Evolutionary conservation across 2,888 invertebrate species (phyloP).

Genomic region (Polyploca ridens): DNA sequence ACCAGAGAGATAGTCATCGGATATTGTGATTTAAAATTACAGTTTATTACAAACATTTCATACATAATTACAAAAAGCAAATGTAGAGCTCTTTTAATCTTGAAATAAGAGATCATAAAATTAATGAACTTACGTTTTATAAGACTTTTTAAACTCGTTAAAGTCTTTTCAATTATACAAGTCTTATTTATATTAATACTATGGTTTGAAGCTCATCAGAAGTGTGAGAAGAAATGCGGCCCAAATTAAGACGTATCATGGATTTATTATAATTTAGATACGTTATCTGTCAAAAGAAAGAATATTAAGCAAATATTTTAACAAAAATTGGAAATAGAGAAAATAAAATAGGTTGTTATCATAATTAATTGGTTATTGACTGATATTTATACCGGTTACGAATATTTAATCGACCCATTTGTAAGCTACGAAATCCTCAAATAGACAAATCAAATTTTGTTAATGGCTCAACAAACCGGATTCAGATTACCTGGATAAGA

Average conservation of each 20-base stretch:
- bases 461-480: slow-evolving; percentile 28
- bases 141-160: neutral
- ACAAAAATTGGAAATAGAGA: slow-evolving; percentile 28
- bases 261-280: slow-evolving; percentile 15
- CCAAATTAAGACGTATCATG: slow-evolving; percentile 33
- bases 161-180: neutral
- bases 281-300: slow-evolving; percentile 24
- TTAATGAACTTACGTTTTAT: too few relatives aligned
- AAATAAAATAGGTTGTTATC: slow-evolving; percentile 44
- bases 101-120: too few relatives aligned
- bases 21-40: too few relatives aligned
- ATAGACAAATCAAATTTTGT: slow-evolving; percentile 36
- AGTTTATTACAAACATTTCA: too few relatives aligned
- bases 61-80: too few relatives aligned
- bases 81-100: too few relatives aligned
- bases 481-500: slow-evolving; percentile 22
- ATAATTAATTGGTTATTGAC: slow-evolving; percentile 54
- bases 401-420: slow-evolving; percentile 39
- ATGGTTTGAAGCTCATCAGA: neutral
- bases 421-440: slow-evolving; percentile 35
- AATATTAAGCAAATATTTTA: slow-evolving; percentile 35
- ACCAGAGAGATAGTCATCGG: too few relatives aligned
- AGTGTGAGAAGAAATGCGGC: slow-evolving; percentile 18
- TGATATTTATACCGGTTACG: slow-evolving; percentile 29
- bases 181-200: too few relatives aligned